Percentiles rank a stretch among this genome's conserved stretches.
phyloP scores from a whole-genome alignment of 2,888 invertebrate genomes.

The Drosophila diplacantha region DNA sequence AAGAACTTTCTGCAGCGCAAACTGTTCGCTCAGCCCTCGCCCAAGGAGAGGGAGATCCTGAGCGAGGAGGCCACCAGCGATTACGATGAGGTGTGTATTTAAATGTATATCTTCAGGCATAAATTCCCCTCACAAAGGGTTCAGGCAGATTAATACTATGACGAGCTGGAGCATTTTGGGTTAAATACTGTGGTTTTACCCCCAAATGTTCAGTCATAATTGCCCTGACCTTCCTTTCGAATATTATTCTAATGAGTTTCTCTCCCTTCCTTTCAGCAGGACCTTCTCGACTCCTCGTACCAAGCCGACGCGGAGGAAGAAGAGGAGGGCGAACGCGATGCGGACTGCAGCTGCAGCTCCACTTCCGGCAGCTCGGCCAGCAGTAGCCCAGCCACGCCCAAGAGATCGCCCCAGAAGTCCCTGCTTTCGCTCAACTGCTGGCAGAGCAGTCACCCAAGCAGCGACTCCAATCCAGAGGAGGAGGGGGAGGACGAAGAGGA shows the following conservation, averaged over 20 bases:
- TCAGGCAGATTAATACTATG: constrained; percentile 3
- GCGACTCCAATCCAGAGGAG: constrained; percentile 62
- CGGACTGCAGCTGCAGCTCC: constrained; percentile 60
- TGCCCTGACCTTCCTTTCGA: background rate
- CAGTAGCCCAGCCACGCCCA: constrained; percentile 41
- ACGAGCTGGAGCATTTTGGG: constrained; percentile 2
- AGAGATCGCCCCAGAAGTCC: constrained; percentile 67
- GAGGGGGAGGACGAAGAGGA: constrained; percentile 38
- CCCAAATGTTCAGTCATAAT: constrained; percentile 8
- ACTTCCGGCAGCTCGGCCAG: constrained; percentile 25
- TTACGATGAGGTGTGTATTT: constrained; percentile 66
- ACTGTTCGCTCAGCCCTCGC: constrained; percentile 67
- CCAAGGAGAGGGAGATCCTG: constrained; percentile 23
- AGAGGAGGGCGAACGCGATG: constrained; percentile 49
- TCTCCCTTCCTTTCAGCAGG: constrained; percentile 43
- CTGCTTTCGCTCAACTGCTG: constrained; percentile 68
- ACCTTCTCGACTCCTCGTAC: constrained; percentile 70
- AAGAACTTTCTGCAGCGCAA: constrained; percentile 74
- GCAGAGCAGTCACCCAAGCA: constrained; percentile 64
- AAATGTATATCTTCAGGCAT: background rate
- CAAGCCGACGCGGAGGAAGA: constrained; percentile 71
- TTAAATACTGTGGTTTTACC: constrained; percentile 13
- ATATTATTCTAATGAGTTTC: constrained; percentile 13
- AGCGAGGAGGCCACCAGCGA: constrained; percentile 66
- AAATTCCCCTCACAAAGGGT: background rate